Evolutionary conservation across 2,113 vertebrate species (phyloP), one percentile per base, ranked within the genome.

Genomic region (Gopherus flavomarginatus): DNA sequence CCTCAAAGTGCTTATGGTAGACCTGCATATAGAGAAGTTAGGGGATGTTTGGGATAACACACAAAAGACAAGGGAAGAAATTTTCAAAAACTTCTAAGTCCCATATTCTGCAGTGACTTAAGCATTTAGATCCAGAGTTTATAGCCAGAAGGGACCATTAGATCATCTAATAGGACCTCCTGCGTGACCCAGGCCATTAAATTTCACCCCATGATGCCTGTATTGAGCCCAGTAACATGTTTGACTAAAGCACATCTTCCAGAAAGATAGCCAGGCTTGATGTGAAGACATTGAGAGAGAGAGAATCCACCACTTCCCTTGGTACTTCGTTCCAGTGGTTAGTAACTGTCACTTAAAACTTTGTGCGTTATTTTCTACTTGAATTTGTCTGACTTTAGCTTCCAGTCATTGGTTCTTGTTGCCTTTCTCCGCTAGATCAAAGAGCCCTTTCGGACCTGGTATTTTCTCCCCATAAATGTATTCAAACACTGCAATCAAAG

Each of bases 361-460:
- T 13, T 21, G 11, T 62, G 31, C 83, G 19, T 42, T 1, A 0
- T 42, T 65, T 42, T 8, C 1, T 2, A 7, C n/a, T 16, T 0
- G 11, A n/a, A n/a, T 44, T 35, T 5, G 17, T 3, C 81, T 9
- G 31, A 69, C 27, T 44, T 78, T 3, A 9, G 9, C 11, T 75
- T 72, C 42, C 12, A 11, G 52, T 13, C n/a, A 42, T 7, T 72
- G 65, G 19, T 19, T 72, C n/a, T 11, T 38, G 9, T 38, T 72
- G 19, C 19, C 65, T 72, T 72, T 72, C 65, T 72, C 65, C 1
- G n/a, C 65, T 72, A 22, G 4, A 38, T 38, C 21, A 72, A 10
- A 29, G 5, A 72, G 44, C 21, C 50, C 16, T 38, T 11, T 24
- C 3, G 11, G 38, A 38, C 21, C 50, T 22, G 52, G 22, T 38